A percentile compares a stretch with the other conserved stretches of the same genome.
Evolutionary conservation across 1,140 invertebrate species (phyloP).

Genomic region (Pseudobourletiella spinata): DNA sequence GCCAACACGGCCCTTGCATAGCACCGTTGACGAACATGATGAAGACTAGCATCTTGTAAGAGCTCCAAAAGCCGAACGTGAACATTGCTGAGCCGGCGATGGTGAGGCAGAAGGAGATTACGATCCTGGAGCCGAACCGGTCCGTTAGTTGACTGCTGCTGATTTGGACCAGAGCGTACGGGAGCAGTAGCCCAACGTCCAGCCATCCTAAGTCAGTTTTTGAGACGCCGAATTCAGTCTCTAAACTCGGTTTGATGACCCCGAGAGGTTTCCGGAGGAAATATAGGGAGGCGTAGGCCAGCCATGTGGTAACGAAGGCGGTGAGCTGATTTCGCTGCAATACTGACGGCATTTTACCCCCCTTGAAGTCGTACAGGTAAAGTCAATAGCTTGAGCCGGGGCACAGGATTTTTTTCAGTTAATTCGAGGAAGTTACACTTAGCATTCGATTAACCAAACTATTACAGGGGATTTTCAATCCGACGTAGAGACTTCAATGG

Average conservation of each 20-base stretch:
- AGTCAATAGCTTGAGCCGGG: too few relatives aligned
- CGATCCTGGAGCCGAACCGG: conserved; percentile 43
- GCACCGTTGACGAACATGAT: conserved; percentile 46
- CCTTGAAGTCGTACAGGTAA: too few relatives aligned
- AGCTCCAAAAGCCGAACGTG: conserved; percentile 44
- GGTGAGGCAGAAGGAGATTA: conserved; percentile 42
- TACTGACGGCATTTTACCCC: conserved; percentile 19
- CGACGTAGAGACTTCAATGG: too few relatives aligned
- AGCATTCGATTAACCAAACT: too few relatives aligned
- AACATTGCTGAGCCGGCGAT: conserved; percentile 45
- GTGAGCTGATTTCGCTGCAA: conserved; percentile 24
- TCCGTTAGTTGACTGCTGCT: conserved; percentile 44
- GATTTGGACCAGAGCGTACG: conserved; percentile 46
- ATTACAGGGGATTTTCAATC: too few relatives aligned
- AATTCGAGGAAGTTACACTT: too few relatives aligned
- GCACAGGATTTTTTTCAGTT: too few relatives aligned
- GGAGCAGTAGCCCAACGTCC: conserved; percentile 46
- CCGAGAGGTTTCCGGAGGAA: conserved; percentile 35
- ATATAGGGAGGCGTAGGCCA: conserved; percentile 27
- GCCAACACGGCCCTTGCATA: conserved; percentile 40
- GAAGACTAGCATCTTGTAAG: conserved; percentile 40
- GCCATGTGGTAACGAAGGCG: conserved; percentile 28
- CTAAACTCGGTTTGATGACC: conserved; percentile 33
- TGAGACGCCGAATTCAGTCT: conserved; percentile 28
- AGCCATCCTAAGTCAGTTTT: conserved; percentile 36